Conservation (phyloP, 2,797 vertebrate genomes). For the Ibycter americanus region DNA sequence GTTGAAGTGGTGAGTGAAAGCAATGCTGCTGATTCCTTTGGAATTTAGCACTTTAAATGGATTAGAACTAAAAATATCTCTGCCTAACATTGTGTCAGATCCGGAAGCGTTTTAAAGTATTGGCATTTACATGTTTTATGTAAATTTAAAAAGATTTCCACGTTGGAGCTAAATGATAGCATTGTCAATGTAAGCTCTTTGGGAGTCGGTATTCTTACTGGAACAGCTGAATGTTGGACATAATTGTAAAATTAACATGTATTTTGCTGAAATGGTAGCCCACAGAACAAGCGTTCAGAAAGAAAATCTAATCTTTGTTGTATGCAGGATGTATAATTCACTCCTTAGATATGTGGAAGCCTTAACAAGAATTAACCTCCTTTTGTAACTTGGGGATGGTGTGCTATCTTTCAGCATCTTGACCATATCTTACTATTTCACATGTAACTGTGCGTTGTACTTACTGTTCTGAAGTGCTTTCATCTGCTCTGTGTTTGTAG, state of each 20-base stretch:
- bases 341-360: neutral
- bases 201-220: neutral
- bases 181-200: neutral
- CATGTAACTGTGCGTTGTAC: neutral
- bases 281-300: rapidly evolving
- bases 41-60: constrained; percentile 74
- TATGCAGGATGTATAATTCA: neutral
- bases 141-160: neutral
- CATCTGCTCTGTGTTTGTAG: neutral
- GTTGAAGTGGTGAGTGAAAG: constrained; percentile 47
- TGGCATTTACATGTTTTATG: neutral
- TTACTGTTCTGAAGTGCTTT: neutral
- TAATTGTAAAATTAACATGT: rapidly evolving
- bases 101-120: neutral
- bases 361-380: neutral
- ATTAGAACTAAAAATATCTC: constrained; percentile 75
- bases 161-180: neutral
- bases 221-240: neutral
- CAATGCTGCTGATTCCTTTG: constrained; percentile 44
- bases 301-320: neutral
- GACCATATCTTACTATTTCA: neutral
- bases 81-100: neutral
- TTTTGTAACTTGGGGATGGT: no score
- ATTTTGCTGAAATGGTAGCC: neutral
- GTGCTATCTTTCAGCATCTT: neutral